A percentile compares a stretch with the other conserved stretches of the same genome.
Evolutionary conservation across 2,888 invertebrate species (phyloP).

Genomic region (Drosophila lutescens): DNA sequence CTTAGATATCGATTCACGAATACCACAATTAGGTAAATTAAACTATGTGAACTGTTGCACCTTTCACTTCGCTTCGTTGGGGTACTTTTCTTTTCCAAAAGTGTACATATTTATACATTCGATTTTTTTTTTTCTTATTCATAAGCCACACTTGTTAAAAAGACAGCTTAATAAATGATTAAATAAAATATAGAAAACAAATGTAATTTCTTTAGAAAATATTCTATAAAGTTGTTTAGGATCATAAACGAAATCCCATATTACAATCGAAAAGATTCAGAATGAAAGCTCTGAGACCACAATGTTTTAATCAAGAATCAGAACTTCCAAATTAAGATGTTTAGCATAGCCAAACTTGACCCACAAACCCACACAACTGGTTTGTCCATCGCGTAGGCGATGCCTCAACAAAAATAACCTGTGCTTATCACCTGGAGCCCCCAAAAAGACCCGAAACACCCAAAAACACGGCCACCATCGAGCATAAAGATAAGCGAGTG

Average conservation of each 20-base stretch:
- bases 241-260: too few relatives aligned
- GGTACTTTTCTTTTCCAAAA: too few relatives aligned
- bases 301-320: too few relatives aligned
- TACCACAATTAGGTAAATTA: neutral
- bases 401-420: slow-evolving; percentile 8
- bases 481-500: slow-evolving; percentile 32
- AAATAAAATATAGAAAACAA: too few relatives aligned
- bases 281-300: too few relatives aligned
- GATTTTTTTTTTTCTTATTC: neutral
- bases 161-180: too few relatives aligned
- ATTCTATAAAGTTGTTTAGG: too few relatives aligned
- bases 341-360: slow-evolving; percentile 32
- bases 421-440: slow-evolving; percentile 12
- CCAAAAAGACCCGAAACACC: neutral
- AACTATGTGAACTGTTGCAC: neutral
- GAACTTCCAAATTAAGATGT: neutral
- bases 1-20: neutral
- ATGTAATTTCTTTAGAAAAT: too few relatives aligned
- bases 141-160: too few relatives aligned
- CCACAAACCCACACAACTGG: slow-evolving; percentile 27
- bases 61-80: too few relatives aligned
- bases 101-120: too few relatives aligned
- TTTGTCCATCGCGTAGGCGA: neutral
- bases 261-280: too few relatives aligned
- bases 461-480: slow-evolving; percentile 1